phyloP scores from a whole-genome alignment of 2,888 invertebrate species.

The Metopia argyrocephala region DNA sequence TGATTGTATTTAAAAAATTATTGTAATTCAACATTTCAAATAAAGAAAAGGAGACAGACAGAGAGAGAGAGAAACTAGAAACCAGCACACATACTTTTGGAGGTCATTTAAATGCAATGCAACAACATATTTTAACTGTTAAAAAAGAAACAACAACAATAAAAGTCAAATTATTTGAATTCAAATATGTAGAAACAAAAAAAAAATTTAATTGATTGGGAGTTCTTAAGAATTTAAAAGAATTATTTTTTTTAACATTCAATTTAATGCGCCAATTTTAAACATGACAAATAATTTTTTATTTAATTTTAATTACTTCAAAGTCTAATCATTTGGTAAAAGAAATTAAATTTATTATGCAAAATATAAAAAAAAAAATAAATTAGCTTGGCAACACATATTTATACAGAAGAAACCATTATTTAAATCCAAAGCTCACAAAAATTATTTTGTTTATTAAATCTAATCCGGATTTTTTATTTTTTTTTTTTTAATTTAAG shows the following conservation, averaged over 20 bases:
- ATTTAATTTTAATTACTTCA: too few species aligned
- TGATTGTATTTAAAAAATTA: conserved; percentile 52
- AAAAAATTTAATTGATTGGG: too few species aligned
- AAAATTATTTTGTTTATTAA: neutral
- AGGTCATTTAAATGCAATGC: conserved; percentile 40
- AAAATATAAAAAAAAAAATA: neutral
- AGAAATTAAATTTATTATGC: neutral
- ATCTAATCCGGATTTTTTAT: neutral
- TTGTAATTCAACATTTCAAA: conserved; percentile 38
- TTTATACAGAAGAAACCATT: neutral
- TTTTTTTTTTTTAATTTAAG: neutral
- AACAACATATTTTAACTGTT: neutral
- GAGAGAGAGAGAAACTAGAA: neutral
- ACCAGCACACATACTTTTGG: conserved; percentile 44
- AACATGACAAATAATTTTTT: too few species aligned
- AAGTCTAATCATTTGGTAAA: too few species aligned
- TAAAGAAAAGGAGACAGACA: neutral
- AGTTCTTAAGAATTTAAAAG: too few species aligned
- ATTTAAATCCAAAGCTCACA: too few species aligned
- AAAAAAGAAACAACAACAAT: neutral
- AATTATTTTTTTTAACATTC: too few species aligned
- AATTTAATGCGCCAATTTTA: too few species aligned
- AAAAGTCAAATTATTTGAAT: neutral
- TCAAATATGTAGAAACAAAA: neutral
- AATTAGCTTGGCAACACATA: conserved; percentile 26